Conservation (phyloP, 1,140 invertebrate genomes). For the Anastrepha obliqua region DNA sequence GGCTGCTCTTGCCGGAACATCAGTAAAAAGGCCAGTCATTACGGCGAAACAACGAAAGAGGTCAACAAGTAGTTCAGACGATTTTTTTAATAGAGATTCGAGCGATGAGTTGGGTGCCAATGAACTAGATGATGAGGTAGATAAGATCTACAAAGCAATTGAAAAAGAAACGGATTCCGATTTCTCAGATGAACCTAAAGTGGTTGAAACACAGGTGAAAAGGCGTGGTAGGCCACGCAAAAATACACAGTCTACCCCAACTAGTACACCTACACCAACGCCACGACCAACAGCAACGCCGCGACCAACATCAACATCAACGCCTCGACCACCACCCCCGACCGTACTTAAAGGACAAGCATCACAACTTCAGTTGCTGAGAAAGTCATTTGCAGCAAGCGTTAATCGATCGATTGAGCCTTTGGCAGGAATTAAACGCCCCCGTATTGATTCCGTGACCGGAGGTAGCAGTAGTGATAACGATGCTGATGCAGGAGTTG, state of each 20-base stretch:
- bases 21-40: slow-evolving; percentile 30
- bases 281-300: slow-evolving; percentile 10
- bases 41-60: not conserved
- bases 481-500: not conserved
- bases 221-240: slow-evolving; percentile 67
- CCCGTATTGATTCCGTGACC: not conserved
- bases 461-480: slow-evolving; percentile 35
- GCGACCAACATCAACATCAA: not conserved
- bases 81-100: slow-evolving; percentile 59
- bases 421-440: not conserved
- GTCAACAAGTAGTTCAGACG: slow-evolving; percentile 59
- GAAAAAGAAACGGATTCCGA: slow-evolving; percentile 61
- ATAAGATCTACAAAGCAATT: slow-evolving; percentile 63
- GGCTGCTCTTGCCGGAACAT: slow-evolving; percentile 48
- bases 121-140: slow-evolving; percentile 61
- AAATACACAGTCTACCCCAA: not conserved
- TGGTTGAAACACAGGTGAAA: not conserved
- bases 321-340: not conserved
- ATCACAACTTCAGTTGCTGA: slow-evolving; percentile 41
- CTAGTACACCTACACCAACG: not conserved
- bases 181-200: slow-evolving; percentile 50
- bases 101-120: slow-evolving; percentile 64
- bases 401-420: slow-evolving; percentile 39
- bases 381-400: slow-evolving; percentile 41
- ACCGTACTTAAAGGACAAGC: not conserved